Evolutionary conservation across 37 sponge, comb jelly and placozoan species (phyloP), one percentile per base, ranked within the genome.

Genomic region (Ianthella basta): DNA sequence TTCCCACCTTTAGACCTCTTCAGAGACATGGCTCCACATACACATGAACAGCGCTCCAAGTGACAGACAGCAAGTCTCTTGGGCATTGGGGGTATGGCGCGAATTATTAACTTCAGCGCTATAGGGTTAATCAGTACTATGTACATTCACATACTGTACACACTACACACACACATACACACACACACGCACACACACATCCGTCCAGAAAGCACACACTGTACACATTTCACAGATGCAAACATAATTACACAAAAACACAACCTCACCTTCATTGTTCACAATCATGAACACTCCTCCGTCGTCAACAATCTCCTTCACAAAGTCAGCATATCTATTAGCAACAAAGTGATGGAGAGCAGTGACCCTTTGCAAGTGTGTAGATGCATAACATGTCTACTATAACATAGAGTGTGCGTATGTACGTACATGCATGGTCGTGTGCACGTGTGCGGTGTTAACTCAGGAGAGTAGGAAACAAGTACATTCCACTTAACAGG

Each of bases 261-360:
- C 10, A 33, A 10, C 6, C 55, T 30, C 44, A 84, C 95, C 95
- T 65, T 82, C 72, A 33, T 84, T 89, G 38, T 96, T 94, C 50
- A 33, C 73, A 19, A 86, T 12, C 30, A 88, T 84, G 12, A 96
- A 85, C 0, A 84, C 18, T 0, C 92, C 97, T 10, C 93, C 95
- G 41, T 91, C 38, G 24, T 96, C 97, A 20, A 95, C 65, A 37
- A 96, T 60, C 29, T 96, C 97, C 23, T 87, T 39, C 19, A 90
- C 63, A 37, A 96, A 80, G 56, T 94, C 97, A 1, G 83, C 72
- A 38, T 90, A 89, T 50, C 91, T 87, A 72, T 86, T 84, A 18
- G 87, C 63, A 21, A 94, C 94, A 86, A 91, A 91, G 74, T 86
- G 88, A 75, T 96, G 97, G 41, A 96, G 83, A 59, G 91, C 89